A percentile compares a stretch with the other conserved stretches of the same genome.
Evolutionary conservation across 2,113 vertebrate genomes (phyloP).

Genomic region (Salvator merianae): DNA sequence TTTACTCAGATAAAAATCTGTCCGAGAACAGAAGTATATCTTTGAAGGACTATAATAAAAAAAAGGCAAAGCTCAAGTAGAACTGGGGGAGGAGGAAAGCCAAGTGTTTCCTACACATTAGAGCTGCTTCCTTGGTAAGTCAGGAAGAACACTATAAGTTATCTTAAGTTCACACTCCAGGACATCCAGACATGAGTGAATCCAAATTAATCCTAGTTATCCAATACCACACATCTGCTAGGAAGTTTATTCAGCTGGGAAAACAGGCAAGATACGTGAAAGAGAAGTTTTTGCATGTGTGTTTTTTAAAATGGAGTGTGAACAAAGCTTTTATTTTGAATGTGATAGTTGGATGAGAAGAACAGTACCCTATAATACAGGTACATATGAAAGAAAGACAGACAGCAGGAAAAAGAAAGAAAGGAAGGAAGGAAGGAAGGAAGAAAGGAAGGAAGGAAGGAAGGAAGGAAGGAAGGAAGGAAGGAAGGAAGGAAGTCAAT

Average conservation of each 20-base stretch:
- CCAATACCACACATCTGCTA: conserved; percentile 13
- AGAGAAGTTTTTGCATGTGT: background rate
- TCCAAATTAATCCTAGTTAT: conserved; percentile 10
- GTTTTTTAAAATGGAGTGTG: conserved; percentile 1
- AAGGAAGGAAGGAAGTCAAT: background rate
- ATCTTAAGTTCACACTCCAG: conserved; percentile 23
- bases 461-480: no score
- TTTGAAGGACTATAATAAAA: background rate
- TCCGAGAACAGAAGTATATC: background rate
- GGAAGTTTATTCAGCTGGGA: conserved; percentile 34
- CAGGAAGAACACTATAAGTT: background rate
- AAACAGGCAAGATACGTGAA: conserved; percentile 21
- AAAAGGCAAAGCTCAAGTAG: background rate
- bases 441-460: no score
- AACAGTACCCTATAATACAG: background rate
- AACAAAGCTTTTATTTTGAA: background rate
- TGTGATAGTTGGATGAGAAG: no score
- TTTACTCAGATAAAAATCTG: background rate
- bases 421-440: no score
- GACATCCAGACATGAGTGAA: conserved; percentile 18
- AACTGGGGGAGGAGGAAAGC: no score
- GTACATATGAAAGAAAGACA: background rate
- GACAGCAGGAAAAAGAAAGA: no score
- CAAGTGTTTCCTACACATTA: background rate
- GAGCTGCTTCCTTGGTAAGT: conserved; percentile 2